Evolutionary conservation across 2,888 invertebrate genomes (phyloP).

Genomic region (Elaeidobius kamerunicus): DNA sequence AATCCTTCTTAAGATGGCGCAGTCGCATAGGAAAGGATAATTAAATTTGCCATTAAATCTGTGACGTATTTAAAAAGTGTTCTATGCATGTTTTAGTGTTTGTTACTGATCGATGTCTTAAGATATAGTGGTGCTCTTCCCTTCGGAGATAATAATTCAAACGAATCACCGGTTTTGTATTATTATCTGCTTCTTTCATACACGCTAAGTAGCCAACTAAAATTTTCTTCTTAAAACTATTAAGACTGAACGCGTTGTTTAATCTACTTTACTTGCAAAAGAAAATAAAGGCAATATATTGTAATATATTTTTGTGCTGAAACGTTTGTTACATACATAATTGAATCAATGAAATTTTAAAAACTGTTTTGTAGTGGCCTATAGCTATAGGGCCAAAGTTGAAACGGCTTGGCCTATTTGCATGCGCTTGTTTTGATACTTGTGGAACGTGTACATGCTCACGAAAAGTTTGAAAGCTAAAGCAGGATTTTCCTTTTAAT

Average conservation of each 20-base stretch:
- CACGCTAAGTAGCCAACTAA: conserved; percentile 30
- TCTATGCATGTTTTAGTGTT: conserved; percentile 24
- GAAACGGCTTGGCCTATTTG: conserved; percentile 40
- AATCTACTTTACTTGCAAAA: conserved; percentile 42
- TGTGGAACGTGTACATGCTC: conserved; percentile 15
- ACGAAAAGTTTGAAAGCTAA: conserved; percentile 5
- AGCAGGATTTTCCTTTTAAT: background rate
- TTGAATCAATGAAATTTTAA: conserved; percentile 27
- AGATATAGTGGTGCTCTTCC: conserved; percentile 19
- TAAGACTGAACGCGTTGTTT: conserved; percentile 50
- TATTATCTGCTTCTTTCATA: conserved; percentile 13
- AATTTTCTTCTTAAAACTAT: conserved; percentile 44
- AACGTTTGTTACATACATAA: conserved; percentile 44
- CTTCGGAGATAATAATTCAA: conserved; percentile 12
- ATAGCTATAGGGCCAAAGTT: conserved; percentile 20
- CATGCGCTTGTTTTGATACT: conserved; percentile 39
- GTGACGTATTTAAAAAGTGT: too few species aligned
- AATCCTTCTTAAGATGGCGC: too few species aligned
- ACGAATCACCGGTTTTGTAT: conserved; percentile 6
- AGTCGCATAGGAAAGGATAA: too few species aligned
- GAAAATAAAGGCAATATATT: conserved; percentile 49
- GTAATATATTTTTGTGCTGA: conserved; percentile 50
- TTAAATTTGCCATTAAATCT: too few species aligned
- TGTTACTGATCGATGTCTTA: conserved; percentile 19
- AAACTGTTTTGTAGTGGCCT: conserved; percentile 37